phyloP scores from a whole-genome alignment of 2,113 vertebrate genomes.

The Pteruthius melanotis region DNA sequence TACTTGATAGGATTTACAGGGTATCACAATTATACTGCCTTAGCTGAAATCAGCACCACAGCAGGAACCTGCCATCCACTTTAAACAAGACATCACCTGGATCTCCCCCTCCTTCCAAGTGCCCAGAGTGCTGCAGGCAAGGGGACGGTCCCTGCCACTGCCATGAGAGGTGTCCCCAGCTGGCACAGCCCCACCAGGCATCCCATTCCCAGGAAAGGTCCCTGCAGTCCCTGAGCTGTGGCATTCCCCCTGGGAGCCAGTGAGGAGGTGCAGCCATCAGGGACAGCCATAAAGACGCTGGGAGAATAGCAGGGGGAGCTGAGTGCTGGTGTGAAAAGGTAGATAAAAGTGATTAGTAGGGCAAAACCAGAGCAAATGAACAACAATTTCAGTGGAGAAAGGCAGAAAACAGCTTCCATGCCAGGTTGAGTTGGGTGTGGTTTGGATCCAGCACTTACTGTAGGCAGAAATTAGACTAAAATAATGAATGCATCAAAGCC shows the following conservation, averaged over 20 bases:
- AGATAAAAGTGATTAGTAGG: neutral
- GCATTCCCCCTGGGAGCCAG: neutral
- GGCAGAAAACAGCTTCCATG: neutral
- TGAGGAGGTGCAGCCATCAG: neutral
- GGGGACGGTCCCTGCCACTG: neutral
- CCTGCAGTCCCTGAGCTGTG: accelerated
- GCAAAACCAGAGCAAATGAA: neutral
- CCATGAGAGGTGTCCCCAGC: neutral
- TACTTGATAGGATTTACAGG: neutral
- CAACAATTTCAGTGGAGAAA: accelerated
- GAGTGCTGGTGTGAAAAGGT: neutral
- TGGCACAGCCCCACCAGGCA: neutral
- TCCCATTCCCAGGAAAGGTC: neutral
- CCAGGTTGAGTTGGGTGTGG: too few relatives aligned
- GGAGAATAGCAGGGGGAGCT: neutral
- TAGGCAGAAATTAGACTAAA: neutral
- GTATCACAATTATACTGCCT: neutral
- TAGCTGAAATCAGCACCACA: neutral
- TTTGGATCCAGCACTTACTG: neutral
- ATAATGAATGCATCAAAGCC: neutral
- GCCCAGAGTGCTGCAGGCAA: accelerated
- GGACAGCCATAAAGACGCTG: accelerated
- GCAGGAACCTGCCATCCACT: neutral
- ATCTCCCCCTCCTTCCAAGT: neutral
- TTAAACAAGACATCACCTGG: too few relatives aligned